A percentile compares a stretch with the other conserved stretches of the same genome.
Evolutionary conservation across 1,140 invertebrate genomes (phyloP).

Genomic region (Sitophilus oryzae): DNA sequence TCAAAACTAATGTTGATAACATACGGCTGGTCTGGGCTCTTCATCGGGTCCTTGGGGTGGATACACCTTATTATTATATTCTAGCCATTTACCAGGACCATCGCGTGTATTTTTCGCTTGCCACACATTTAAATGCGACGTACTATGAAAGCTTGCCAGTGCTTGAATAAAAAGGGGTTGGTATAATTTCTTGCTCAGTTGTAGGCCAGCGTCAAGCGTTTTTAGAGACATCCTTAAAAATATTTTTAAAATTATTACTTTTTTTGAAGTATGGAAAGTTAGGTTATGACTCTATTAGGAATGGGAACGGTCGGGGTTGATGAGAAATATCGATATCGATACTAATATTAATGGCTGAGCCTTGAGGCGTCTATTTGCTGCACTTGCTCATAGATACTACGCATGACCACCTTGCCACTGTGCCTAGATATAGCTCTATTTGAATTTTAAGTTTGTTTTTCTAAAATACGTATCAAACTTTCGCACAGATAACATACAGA

Average conservation of each 20-base stretch:
- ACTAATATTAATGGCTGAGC: too few species aligned
- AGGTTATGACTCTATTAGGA: too few species aligned
- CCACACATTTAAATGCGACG: slow-evolving; percentile 12
- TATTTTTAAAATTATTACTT: not conserved
- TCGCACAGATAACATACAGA: too few species aligned
- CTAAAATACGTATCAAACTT: too few species aligned
- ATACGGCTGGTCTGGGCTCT: slow-evolving; percentile 74
- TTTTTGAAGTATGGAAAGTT: too few species aligned
- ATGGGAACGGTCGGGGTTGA: too few species aligned
- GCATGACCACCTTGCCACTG: too few species aligned
- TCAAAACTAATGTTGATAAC: slow-evolving; percentile 21
- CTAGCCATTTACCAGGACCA: slow-evolving; percentile 48
- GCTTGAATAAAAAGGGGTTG: slow-evolving; percentile 14
- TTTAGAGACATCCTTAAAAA: slow-evolving; percentile 5
- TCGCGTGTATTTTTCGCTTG: not conserved
- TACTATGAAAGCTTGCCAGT: slow-evolving; percentile 10
- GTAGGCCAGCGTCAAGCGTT: not conserved
- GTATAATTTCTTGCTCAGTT: not conserved
- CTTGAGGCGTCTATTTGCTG: too few species aligned
- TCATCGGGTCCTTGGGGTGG: slow-evolving; percentile 72
- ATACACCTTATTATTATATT: slow-evolving; percentile 69
- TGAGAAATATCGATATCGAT: too few species aligned
- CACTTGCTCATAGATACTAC: too few species aligned
- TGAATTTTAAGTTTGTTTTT: too few species aligned
- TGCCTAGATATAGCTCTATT: too few species aligned